Conservation (phyloP, 2,888 invertebrate genomes). For the Drosophila dives region DNA sequence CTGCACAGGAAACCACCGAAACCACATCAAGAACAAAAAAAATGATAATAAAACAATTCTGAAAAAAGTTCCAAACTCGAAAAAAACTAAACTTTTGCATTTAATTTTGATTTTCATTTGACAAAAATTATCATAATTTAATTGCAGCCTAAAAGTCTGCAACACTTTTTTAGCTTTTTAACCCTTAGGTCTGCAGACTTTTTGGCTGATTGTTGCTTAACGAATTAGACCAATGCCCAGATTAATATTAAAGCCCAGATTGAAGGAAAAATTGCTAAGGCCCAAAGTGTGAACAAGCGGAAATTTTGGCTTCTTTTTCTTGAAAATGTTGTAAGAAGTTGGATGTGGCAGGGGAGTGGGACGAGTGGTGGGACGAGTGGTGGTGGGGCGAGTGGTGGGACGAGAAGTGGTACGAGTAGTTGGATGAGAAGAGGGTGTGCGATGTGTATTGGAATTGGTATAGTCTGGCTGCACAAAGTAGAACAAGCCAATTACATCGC, state of each 20-base stretch:
- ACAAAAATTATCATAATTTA: background rate
- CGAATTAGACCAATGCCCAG: conserved; percentile 31
- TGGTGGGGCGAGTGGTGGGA: background rate
- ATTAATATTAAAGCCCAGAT: conserved; percentile 63
- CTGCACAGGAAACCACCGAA: conserved; percentile 1
- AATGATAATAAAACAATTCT: conserved; percentile 19
- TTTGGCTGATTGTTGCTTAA: conserved; percentile 29
- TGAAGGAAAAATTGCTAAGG: conserved; percentile 60
- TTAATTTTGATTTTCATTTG: conserved; percentile 8
- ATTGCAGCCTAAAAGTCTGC: conserved; percentile 34
- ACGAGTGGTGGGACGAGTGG: background rate
- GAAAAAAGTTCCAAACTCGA: background rate
- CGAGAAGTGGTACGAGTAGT: background rate
- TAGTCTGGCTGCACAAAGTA: conserved; percentile 29
- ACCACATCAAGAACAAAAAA: conserved; percentile 25
- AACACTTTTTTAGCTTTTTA: conserved; percentile 1
- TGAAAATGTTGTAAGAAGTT: conserved; percentile 18
- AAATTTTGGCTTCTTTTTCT: conserved; percentile 45
- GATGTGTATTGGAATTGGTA: background rate
- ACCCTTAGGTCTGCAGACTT: background rate
- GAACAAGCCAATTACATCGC: conserved; percentile 27
- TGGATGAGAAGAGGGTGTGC: background rate
- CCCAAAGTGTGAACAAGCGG: conserved; percentile 42
- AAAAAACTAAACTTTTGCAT: background rate
- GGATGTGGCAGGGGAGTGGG: background rate